Evolutionary conservation across 1,140 invertebrate genomes (phyloP), one percentile per base, ranked within the genome.

Genomic region (Drosophila mauritiana): DNA sequence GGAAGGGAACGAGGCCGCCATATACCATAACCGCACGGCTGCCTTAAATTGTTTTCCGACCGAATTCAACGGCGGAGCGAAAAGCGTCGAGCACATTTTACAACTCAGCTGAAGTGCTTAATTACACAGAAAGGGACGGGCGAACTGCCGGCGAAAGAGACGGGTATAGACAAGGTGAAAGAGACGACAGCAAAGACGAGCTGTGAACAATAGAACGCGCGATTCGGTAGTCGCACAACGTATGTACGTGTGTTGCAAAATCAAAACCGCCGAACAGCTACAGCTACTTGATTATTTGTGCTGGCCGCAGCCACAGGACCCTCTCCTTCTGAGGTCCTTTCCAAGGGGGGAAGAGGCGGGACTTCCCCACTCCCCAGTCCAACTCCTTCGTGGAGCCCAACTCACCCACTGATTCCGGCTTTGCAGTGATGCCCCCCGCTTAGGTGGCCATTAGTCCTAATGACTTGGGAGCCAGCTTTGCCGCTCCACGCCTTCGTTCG

Each of bases 401-500:
- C 25, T n/a, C 46, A 46, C 12, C 20, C 43, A 46, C 7, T 11
- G 22, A 31, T 48, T n/a, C 11, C 20, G 22, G 27, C 12, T 10
- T 12, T 20, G 12, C 27, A 3, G 11, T 8, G 8, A 53, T 61
- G 34, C 58, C 36, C 37, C 58, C 58, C 52, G 58, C 58, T 46
- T 70, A 86, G 83, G 63, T 86, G 79, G 83, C 79, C 83, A 86
- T 86, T 86, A 86, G 83, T 86, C 79, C 70, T 86, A 86, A 86
- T 86, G 83, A 86, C 83, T 86, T 82, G 68, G 58, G 48, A 58
- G 63, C 73, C 53, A 76, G 63, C 64, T 68, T 68, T 51, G 49
- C 62, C 22, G 34, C 36, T 42, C 6, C 15, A 64, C 58, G 45
- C 42, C 45, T 46, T 51, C 39, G 39, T 48, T 22, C 8, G 25